Evolutionary conservation across 1,140 invertebrate genomes (phyloP), one percentile per base, ranked within the genome.

Genomic region (Manduca sexta): DNA sequence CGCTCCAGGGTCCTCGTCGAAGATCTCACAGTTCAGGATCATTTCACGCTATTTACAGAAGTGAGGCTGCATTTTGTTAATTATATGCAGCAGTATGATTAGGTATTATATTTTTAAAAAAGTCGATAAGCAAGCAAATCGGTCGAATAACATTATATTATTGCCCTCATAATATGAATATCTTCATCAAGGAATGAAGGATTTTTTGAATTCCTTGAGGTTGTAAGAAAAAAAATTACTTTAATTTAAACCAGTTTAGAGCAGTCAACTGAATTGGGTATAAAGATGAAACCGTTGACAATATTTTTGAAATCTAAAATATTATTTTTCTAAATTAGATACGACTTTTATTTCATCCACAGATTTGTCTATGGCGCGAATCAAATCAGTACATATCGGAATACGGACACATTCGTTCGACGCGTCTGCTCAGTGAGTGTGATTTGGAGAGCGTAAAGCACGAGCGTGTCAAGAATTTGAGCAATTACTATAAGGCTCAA

Each of bases 341-440:
- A 21, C n/a, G 8, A 15, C 5, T n/a, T 29, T 2, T 11, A 39
- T 26, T 0, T 43, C 34, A 52, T 18, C 37, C 39, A 2, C 52
- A 84, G 80, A 41, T 84, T 13, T 72, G 70, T 33, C 53, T 84
- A 1, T 81, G 75, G 74, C 47, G 70, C 14, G 66, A 79, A 38
- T 45, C 59, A 2, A 52, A 30, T 4, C 43, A 66, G 11, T 64
- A 53, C 33, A 26, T 74, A 1, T 40, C 37, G 0, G 69, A 78
- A 21, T 84, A 74, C 37, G 42, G 35, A 11, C 52, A 66, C 0
- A 46, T 76, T 1, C 65, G 77, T 10, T 46, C 44, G 0, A 52
- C 50, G 15, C 43, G 45, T 11, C 58, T 83, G 2, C 11, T 74
- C 4, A 30, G 26, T 1, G 75, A 78, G 11, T 76, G 77, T 33